A percentile compares a stretch with the other conserved stretches of the same genome.
phyloP scores from a whole-genome alignment of 53 echinoderm and acorn worm genomes.

The Hippasteria phrygiana region DNA sequence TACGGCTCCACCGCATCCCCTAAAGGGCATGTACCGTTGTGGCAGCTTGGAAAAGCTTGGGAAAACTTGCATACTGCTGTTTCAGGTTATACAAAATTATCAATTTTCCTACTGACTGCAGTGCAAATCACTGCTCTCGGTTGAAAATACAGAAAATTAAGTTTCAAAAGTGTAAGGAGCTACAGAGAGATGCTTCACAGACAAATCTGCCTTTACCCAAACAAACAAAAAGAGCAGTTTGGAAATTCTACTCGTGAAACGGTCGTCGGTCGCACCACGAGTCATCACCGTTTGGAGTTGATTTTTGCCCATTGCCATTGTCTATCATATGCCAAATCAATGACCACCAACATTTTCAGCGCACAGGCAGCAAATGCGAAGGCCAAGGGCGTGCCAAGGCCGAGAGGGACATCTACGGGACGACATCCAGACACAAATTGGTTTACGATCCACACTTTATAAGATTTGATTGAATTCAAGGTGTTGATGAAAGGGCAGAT shows the following conservation, averaged over 20 bases:
- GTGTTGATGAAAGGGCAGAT: constrained; percentile 35
- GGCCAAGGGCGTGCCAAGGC: constrained; percentile 6
- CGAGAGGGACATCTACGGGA: constrained; percentile 19
- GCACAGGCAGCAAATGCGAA: constrained; percentile 5
- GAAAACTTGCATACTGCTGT: neutral
- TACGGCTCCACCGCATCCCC: neutral
- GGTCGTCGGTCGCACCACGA: neutral
- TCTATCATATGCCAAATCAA: constrained; percentile 64
- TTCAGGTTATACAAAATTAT: neutral
- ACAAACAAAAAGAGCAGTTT: neutral
- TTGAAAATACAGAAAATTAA: too few relatives aligned
- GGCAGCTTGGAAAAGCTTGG: neutral
- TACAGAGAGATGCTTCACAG: too few relatives aligned
- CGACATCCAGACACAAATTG: constrained; percentile 56
- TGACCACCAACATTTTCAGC: constrained; percentile 7
- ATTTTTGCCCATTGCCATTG: constrained; percentile 58
- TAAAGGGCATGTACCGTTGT: constrained; percentile 23
- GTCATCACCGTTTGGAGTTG: constrained; percentile 29
- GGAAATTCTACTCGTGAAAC: neutral
- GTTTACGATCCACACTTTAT: constrained; percentile 50
- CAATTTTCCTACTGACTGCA: neutral
- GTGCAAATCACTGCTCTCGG: neutral
- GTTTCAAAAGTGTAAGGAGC: too few relatives aligned
- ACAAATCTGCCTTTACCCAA: too few relatives aligned
- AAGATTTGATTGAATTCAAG: constrained; percentile 54